These are phyloP conservation scores for Drosophila borealis DNA, from an alignment of 2,888 invertebrate genomes.

Conservation along the genomic window DNA sequence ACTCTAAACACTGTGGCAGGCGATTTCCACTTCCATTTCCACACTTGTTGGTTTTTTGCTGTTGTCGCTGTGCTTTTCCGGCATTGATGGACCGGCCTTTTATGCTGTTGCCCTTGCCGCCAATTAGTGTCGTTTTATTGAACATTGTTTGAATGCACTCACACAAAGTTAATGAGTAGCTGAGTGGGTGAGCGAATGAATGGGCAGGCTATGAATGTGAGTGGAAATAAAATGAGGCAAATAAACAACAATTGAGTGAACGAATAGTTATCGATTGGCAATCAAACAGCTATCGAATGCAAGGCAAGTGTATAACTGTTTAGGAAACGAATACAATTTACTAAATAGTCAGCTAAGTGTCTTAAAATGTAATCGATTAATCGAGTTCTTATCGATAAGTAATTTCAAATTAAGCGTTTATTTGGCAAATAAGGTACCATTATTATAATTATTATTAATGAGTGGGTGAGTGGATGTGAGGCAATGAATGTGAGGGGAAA, in stretches of 20 bases:
- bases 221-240: neutral
- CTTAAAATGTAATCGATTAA: neutral
- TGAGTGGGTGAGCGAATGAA: constrained; percentile 18
- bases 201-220: neutral
- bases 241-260: too few species aligned
- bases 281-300: neutral
- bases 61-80: constrained; percentile 64
- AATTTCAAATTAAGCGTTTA: neutral
- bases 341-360: too few species aligned
- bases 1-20: constrained; percentile 45
- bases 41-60: constrained; percentile 19
- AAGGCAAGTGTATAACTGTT: neutral
- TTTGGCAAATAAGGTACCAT: too few species aligned
- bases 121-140: constrained; percentile 76
- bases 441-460: too few species aligned
- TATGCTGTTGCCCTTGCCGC: constrained; percentile 73
- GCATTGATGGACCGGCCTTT: constrained; percentile 55
- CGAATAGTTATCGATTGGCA: constrained; percentile 2
- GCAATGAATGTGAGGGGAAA: too few species aligned
- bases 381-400: neutral
- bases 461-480: too few species aligned
- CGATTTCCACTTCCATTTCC: constrained; percentile 57
- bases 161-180: constrained; percentile 44
- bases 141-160: constrained; percentile 67
- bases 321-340: neutral